Base-by-base conservation (phyloP, 2,888 invertebrate genomes). In the Diachrysia chrysitis region DNA sequence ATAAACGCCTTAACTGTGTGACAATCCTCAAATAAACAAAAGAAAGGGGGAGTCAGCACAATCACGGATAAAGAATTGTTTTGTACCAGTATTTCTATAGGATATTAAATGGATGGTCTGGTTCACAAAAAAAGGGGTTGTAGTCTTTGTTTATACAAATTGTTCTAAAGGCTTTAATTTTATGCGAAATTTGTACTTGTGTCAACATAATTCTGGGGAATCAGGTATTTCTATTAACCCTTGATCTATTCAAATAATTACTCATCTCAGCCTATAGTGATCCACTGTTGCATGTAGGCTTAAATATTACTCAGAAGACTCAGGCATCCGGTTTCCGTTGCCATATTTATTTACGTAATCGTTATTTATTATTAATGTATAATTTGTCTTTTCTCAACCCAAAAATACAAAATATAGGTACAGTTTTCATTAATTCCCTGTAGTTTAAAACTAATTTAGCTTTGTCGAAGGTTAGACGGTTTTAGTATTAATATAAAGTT, bases 41-140 rank as follows among this genome's bases (percentile, higher is more conserved):
- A 68, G 58, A 46, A 25, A 21, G 48, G 65, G 25, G 64, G 64
- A 60, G 66, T 58, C 65, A 64, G 61, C 63, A 71, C 62, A 71
- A 71, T 70, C 83, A 79, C 71, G 86, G 78, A 82, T 85, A 85
- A 87, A 85, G 82, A 83, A 86, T 84, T 86, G 84, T 85, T 87
- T 86, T 84, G 77, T 66, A 72, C 75, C 64, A 78, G 72, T 76
- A 81, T 82, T 83, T 76, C 61, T 46, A 71, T 78, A 83, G 81
- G 77, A 79, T 82, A 85, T 88, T 86, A 82, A 84, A 85, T 83
- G 82, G 80, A 81, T 83, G 83, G 83, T 74, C 83, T 81, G 77
- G 69, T 73, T 63, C 56, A 85, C 85, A 85, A 88, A 89, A n/a
- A 88, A 77, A 71, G 76, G 83, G 76, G 19, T 42, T 63, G 35